phyloP scores from a whole-genome alignment of 2,888 invertebrate species.

The Dasysyrphus albostriatus region DNA sequence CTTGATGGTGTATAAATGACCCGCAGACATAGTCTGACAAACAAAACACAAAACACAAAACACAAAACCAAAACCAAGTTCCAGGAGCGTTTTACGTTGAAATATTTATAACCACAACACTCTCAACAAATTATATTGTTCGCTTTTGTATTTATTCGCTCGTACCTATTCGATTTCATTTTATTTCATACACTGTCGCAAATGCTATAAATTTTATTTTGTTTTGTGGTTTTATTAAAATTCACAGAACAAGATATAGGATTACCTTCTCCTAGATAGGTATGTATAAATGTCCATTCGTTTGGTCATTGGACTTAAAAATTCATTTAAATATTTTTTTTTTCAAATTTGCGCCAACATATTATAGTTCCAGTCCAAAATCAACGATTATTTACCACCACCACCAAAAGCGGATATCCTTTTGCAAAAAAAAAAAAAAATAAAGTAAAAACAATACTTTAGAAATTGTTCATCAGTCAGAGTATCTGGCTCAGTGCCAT shows the following conservation, averaged over 20 bases:
- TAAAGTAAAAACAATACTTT: constrained; percentile 41
- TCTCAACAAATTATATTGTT: constrained; percentile 53
- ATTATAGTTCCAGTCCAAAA: not conserved
- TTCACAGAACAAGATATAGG: constrained; percentile 19
- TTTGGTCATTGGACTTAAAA: constrained; percentile 37
- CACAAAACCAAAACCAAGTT: constrained; percentile 24
- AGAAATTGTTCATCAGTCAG: constrained; percentile 43
- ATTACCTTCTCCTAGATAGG: not conserved
- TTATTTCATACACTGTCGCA: constrained; percentile 6
- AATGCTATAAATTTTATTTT: constrained; percentile 58
- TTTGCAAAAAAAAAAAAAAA: constrained; percentile 26
- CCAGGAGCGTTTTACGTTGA: constrained; percentile 27
- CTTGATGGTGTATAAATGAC: constrained; percentile 36
- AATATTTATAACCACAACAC: constrained; percentile 50
- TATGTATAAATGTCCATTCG: not conserved
- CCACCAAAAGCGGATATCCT: constrained; percentile 39
- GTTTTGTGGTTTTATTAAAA: constrained; percentile 49
- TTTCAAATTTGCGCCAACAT: constrained; percentile 17
- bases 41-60: constrained; percentile 26
- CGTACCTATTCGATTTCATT: constrained; percentile 66
- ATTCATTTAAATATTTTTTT: constrained; percentile 23
- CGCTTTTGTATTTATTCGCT: not conserved
- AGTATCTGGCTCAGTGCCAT: constrained; percentile 30
- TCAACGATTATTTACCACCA: not conserved
- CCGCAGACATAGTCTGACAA: constrained; percentile 61